Evolutionary conservation across 2,888 invertebrate genomes (phyloP).

Genomic region (Desoria tigrina): DNA sequence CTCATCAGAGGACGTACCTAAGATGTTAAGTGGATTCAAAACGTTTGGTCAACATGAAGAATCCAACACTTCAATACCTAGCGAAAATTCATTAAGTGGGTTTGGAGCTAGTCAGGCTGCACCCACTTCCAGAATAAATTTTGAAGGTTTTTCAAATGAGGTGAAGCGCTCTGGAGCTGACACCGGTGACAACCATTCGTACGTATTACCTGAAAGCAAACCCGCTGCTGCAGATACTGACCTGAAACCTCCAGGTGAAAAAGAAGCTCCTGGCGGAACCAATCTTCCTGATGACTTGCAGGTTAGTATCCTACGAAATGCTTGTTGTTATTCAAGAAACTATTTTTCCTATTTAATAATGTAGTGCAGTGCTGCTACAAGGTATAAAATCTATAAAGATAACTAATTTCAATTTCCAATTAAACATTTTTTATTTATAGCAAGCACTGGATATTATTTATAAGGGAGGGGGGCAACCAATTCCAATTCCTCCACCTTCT

Average conservation of each 20-base stretch:
- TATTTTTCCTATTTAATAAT: too few relatives aligned
- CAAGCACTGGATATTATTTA: constrained; percentile 53
- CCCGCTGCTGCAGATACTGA: constrained; percentile 4
- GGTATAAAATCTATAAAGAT: too few relatives aligned
- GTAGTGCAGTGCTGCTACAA: too few relatives aligned
- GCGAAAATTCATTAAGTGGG: not conserved
- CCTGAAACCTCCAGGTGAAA: constrained; percentile 34
- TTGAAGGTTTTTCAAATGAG: not conserved
- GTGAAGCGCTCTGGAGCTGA: not conserved
- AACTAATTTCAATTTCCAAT: too few relatives aligned
- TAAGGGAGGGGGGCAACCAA: constrained; percentile 28
- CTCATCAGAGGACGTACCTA: constrained; percentile 28
- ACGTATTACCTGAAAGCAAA: not conserved
- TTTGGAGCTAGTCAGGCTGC: not conserved
- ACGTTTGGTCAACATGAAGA: not conserved
- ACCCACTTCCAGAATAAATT: not conserved
- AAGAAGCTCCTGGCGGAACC: constrained; percentile 27
- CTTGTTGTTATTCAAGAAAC: too few relatives aligned
- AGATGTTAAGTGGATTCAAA: not conserved
- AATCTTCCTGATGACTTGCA: constrained; percentile 44
- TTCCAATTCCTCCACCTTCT: constrained; percentile 23
- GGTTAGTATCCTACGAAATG: too few relatives aligned
- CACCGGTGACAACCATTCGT: not conserved
- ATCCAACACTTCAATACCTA: not conserved
- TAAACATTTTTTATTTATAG: too few relatives aligned